Evolutionary conservation across 2,113 vertebrate species (phyloP), one percentile per base, ranked within the genome.

Genomic region (Galemys pyrenaicus): DNA sequence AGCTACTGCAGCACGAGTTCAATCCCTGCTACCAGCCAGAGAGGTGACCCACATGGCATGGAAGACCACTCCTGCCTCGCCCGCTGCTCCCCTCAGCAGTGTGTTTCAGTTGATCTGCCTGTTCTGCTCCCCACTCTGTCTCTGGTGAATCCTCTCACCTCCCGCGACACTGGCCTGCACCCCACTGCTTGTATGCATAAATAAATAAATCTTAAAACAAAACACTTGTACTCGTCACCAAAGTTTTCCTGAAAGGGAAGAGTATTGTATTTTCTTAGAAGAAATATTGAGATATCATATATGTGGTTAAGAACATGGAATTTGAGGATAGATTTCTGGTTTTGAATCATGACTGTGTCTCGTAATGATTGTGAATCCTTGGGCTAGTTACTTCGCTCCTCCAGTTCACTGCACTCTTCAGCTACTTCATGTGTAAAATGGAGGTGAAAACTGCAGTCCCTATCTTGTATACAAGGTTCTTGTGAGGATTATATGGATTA

Each of bases 231-330:
- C 73, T 92, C 17, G 87, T 78, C 70, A 83, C 68, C 77, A 68
- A 54, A 39, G 24, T 19, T 49, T 92, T 90, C 37, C 49, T 87
- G 37, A 65, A 65, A n/a, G 62, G 64, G 74, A 67, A 89, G 10
- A 83, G 8, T 35, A 64, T 35, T 86, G 35, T 92, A 22, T 83
- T 94, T 73, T 49, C 88, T 82, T 44, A 92, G 39, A 89, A 92
- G 44, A 92, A 92, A 95, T 83, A 73, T 13, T 79, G 35, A 70
- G 41, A 77, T 83, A 87, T 22, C 20, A 86, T 87, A 46, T 88
- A 79, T 20, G 30, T 44, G 44, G 19, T 79, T 92, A 70, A 92
- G 64, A 90, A 83, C 62, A 87, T n/a, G 60, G 68, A 89, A 13
- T 68, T n/a, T 91, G 35, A 91, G 13, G 30, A 41, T 24, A 60